Evolutionary conservation across 2,113 vertebrate genomes (phyloP).

Genomic region (Plotosus lineatus): DNA sequence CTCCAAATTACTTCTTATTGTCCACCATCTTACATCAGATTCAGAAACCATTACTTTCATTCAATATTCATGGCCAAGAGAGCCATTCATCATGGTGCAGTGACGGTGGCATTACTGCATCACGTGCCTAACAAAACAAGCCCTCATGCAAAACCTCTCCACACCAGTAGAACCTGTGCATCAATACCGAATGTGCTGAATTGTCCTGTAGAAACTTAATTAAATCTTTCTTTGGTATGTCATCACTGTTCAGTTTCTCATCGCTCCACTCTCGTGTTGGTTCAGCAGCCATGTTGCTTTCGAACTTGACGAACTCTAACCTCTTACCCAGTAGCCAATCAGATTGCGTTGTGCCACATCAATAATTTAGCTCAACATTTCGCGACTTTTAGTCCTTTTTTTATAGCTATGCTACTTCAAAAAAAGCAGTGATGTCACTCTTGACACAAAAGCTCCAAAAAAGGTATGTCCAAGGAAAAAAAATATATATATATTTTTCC

Average conservation of each 20-base stretch:
- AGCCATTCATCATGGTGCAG: background rate
- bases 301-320: slow-evolving; percentile 60
- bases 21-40: background rate
- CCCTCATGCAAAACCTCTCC: accelerated
- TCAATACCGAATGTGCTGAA: slow-evolving; percentile 86
- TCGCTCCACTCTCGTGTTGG: slow-evolving; percentile 82
- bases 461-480: too few species aligned
- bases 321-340: slow-evolving; percentile 20
- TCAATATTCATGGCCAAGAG: background rate
- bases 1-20: background rate
- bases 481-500: too few species aligned
- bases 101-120: background rate
- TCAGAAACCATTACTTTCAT: background rate
- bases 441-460: too few species aligned
- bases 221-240: slow-evolving; percentile 89
- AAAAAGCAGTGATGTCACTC: too few species aligned
- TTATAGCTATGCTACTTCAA: too few species aligned
- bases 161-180: background rate
- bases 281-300: slow-evolving; percentile 75
- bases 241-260: slow-evolving; percentile 88
- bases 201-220: slow-evolving; percentile 92
- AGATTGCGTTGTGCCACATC: background rate
- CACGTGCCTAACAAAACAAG: background rate
- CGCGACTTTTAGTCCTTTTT: too few species aligned
- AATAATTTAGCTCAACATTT: too few species aligned